Evolutionary conservation across 92 coral and sea anemone genomes (phyloP).

Genomic region (Zoanthus gigantus): DNA sequence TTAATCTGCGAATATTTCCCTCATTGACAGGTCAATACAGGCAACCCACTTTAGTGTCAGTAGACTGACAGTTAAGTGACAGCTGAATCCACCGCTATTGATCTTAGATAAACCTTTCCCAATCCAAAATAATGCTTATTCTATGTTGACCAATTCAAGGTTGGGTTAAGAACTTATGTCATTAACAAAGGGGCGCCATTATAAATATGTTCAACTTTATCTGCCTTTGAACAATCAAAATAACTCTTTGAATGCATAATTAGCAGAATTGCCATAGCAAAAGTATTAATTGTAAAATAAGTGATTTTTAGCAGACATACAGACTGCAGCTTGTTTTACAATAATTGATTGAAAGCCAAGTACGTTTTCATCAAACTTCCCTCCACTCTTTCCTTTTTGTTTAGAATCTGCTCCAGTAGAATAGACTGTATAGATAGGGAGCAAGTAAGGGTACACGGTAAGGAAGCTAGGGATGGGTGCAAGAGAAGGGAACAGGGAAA

Average conservation of each 20-base stretch:
- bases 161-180: constrained; percentile 10
- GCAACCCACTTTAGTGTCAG: constrained; percentile 26
- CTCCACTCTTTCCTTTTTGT: no score
- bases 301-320: neutral
- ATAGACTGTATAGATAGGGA: no score
- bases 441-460: no score
- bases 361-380: no score
- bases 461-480: no score
- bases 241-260: neutral
- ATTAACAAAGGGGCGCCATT: constrained; percentile 9
- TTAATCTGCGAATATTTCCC: constrained; percentile 23
- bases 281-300: neutral
- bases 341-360: no score
- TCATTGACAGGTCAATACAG: neutral
- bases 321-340: no score
- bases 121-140: neutral
- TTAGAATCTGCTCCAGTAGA: no score
- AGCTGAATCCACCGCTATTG: neutral
- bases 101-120: neutral
- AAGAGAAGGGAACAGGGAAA: no score
- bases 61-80: constrained; percentile 3
- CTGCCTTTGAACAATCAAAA: neutral
- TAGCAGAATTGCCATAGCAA: neutral
- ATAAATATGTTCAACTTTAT: constrained; percentile 15
- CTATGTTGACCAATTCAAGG: neutral